Conservation (phyloP, 2,888 invertebrate species). For the Hermaeophaga mercurialis region DNA sequence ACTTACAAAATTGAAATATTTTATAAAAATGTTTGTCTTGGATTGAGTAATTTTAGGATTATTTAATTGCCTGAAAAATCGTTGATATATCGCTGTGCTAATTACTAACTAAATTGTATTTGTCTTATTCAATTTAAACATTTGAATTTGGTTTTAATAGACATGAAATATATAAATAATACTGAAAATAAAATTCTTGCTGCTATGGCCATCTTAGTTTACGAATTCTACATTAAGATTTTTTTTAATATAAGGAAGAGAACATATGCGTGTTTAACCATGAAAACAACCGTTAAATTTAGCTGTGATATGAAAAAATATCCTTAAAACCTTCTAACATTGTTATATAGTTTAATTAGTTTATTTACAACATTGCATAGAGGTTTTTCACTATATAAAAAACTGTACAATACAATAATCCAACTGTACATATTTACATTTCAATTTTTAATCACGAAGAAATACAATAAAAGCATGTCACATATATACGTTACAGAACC, state of each 20-base stretch:
- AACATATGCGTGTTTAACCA: conserved; percentile 32
- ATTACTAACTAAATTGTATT: conserved; percentile 7
- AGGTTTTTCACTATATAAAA: conserved; percentile 48
- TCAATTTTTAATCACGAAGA: conserved; percentile 20
- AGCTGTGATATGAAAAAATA: conserved; percentile 50
- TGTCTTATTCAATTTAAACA: conserved; percentile 5
- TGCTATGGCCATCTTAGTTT: conserved; percentile 19
- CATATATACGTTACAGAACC: not conserved
- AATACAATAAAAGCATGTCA: conserved; percentile 21
- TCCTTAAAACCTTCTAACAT: conserved; percentile 49
- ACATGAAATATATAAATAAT: conserved; percentile 15
- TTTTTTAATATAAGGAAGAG: conserved; percentile 20
- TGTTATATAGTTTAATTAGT: conserved; percentile 47
- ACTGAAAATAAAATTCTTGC: conserved; percentile 15
- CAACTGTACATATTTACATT: conserved; percentile 38
- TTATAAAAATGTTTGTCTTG: conserved; percentile 13
- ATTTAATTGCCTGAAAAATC: not conserved
- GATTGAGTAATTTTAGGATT: not conserved
- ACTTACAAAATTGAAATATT: conserved; percentile 20
- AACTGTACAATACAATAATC: conserved; percentile 49
- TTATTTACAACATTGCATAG: conserved; percentile 51
- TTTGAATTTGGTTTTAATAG: conserved; percentile 9
- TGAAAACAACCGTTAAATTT: conserved; percentile 37
- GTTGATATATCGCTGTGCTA: conserved; percentile 1
- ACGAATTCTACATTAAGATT: not conserved